Conservation (phyloP, 2,888 invertebrate species). For the Philereme transversata region DNA sequence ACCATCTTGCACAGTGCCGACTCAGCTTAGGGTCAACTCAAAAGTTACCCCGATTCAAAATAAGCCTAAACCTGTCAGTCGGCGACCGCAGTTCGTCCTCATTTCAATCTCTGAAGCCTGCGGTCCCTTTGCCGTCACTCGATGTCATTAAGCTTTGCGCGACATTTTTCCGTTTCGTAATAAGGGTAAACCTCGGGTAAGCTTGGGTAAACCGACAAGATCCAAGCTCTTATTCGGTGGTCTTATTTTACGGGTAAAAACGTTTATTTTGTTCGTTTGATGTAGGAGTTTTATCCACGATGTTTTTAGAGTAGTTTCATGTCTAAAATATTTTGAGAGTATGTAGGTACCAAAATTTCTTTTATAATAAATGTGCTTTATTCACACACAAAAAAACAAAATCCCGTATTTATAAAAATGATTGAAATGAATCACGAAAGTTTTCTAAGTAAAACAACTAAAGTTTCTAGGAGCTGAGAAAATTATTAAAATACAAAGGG, state of each 20-base stretch:
- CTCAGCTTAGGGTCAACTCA: too few species aligned
- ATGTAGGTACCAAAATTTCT: too few species aligned
- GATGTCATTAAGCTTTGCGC: slow-evolving; percentile 19
- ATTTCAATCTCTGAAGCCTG: slow-evolving; percentile 24
- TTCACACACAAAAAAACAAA: too few species aligned
- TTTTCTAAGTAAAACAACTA: too few species aligned
- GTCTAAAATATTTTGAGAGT: too few species aligned
- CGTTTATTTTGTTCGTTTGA: slow-evolving; percentile 2
- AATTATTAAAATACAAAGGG: too few species aligned
- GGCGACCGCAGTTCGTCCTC: slow-evolving; percentile 21
- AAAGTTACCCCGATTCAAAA: slow-evolving; percentile 2
- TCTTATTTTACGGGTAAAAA: not conserved
- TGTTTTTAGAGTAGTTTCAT: not conserved
- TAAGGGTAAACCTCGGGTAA: slow-evolving; percentile 21
- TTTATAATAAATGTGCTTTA: too few species aligned
- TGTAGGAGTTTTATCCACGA: not conserved
- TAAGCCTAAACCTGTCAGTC: slow-evolving; percentile 5
- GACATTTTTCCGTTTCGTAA: slow-evolving; percentile 22
- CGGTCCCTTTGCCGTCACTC: slow-evolving; percentile 26
- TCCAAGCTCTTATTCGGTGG: slow-evolving; percentile 10
- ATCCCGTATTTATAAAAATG: too few species aligned
- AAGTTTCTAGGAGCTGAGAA: too few species aligned
- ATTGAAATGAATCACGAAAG: too few species aligned
- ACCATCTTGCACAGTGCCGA: too few species aligned
- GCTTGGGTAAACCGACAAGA: slow-evolving; percentile 17